Evolutionary conservation across 2,113 vertebrate species (phyloP), one percentile per base, ranked within the genome.

Genomic region (Machaerirhynchus nigripectus): DNA sequence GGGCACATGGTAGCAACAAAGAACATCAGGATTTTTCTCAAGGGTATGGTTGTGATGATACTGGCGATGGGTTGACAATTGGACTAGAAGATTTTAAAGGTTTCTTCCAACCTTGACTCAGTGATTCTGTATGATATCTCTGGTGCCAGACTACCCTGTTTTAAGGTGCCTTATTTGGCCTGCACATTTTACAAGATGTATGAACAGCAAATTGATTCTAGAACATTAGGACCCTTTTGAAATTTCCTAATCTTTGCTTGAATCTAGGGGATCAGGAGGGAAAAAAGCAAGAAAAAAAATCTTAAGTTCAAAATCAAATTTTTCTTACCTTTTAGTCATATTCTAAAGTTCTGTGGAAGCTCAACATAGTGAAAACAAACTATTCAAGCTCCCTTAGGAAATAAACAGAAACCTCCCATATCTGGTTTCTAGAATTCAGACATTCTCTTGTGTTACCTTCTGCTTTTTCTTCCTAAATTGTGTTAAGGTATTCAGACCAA

Each of bases 371-470:
- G 23, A 42, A 79, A 84, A 31, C 13, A 61, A 69, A 37, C 5
- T 10, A 9, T 40, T 44, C 16, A 35, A 28, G 7, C 3, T 46
- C 11, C 13, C 1, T 50, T 64, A 57, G n/a, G 17, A 46, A 67
- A 42, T 68, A 53, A 20, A 0, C 2, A 28, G 37, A 59, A 59
- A 10, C 4, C 2, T 65, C 6, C 30, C 49, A 7, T 53, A 8
- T 35, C 37, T 69, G 19, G 1, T 52, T 81, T 81, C 18, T 84
- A 13, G 9, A 64, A 56, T 61, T 87, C 23, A 70, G 28, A 12
- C 4, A 33, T 80, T 21, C 17, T 44, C 21, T 47, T 76, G 11
- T 15, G 85, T 84, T 77, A 64, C 15, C 37, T 31, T 68, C 15
- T 80, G 15, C 2, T 76, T 68, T 63, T 91, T 64, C 17, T 71